Evolutionary conservation across 2,113 vertebrate species (phyloP), one percentile per base, ranked within the genome.

Genomic region (Podarcis cretensis): DNA sequence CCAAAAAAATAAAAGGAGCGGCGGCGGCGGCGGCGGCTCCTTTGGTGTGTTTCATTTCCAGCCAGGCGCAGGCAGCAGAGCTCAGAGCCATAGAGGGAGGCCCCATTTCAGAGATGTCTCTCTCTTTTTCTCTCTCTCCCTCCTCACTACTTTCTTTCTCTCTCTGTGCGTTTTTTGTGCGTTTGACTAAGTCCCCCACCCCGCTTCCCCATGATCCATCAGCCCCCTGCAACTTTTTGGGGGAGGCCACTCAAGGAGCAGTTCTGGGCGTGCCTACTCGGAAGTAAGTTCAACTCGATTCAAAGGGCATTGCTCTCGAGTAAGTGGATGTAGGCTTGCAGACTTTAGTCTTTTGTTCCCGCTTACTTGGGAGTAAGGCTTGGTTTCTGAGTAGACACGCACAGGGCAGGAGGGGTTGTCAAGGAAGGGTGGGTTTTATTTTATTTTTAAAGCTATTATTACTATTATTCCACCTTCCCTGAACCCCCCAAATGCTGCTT

Each of bases 51-150:
- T 89, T 94, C 93, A 89, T 91, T 93, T 90, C 78, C 57, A 77
- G 96, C 93, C 96, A 92, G 95, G 92, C 93, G 40, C 93, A 90
- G 90, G 91, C 90, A 92, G 88, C 87, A 63, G 91, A 87, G 91
- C 93, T 3, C 32, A 69, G 84, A 90, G 91, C 89, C 75, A 63
- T 13, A 69, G 89, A 88, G 92, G 69, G 59, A 78, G 59, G 40
- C 48, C n/a, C 30, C 77, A 35, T 32, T 3, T n/a, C 48, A 10
- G 43, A 23, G 82, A 54, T n/a, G 25, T 12, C 32, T 40, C 13
- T 40, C 5, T 18, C 20, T 37, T 23, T 5, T 8, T 3, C 21
- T 37, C 20, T 5, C 20, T 35, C 57, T 21, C 32, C 59, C 57
- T 81, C 79, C 5, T 59, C 27, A 6, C 37, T 48, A 48, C 48